Percentiles rank a stretch among this genome's conserved stretches.
These are phyloP conservation scores for Helicolenus hilgendorfi DNA, from an alignment of 2,797 vertebrate species.

Conservation along the genomic window DNA sequence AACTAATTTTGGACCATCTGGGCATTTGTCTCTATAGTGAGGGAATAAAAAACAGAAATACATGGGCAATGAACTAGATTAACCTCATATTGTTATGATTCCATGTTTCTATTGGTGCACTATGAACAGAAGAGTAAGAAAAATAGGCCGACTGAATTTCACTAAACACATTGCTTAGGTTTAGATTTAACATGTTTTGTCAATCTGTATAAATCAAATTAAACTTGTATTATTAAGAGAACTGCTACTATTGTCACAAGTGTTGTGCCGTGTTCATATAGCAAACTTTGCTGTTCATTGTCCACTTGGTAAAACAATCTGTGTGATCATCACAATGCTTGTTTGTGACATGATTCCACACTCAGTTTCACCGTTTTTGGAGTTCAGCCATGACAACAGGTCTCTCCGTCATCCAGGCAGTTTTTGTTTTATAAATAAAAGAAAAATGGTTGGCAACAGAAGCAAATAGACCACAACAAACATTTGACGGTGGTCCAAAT, in stretches of 20 bases:
- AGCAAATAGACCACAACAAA: background rate
- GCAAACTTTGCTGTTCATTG: background rate
- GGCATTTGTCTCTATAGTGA: too few relatives aligned
- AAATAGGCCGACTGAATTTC: background rate
- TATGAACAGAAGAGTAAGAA: background rate
- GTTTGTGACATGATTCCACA: background rate
- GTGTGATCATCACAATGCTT: background rate
- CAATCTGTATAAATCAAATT: background rate
- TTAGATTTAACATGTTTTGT: background rate
- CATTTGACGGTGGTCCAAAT: slow-evolving; percentile 1
- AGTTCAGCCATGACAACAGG: background rate
- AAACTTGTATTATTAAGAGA: background rate
- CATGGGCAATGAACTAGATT: too few relatives aligned
- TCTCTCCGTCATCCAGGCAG: background rate
- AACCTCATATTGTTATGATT: background rate
- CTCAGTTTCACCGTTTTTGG: background rate
- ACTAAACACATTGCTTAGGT: background rate
- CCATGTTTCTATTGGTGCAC: background rate
- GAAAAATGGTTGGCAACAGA: background rate
- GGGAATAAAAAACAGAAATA: too few relatives aligned
- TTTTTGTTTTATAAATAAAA: background rate
- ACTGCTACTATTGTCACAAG: background rate
- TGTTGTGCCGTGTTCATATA: background rate
- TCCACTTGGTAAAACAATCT: background rate
- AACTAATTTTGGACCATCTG: too few relatives aligned